Conservation (phyloP, 2,113 vertebrate genomes). For the Phodopus roborovskii region DNA sequence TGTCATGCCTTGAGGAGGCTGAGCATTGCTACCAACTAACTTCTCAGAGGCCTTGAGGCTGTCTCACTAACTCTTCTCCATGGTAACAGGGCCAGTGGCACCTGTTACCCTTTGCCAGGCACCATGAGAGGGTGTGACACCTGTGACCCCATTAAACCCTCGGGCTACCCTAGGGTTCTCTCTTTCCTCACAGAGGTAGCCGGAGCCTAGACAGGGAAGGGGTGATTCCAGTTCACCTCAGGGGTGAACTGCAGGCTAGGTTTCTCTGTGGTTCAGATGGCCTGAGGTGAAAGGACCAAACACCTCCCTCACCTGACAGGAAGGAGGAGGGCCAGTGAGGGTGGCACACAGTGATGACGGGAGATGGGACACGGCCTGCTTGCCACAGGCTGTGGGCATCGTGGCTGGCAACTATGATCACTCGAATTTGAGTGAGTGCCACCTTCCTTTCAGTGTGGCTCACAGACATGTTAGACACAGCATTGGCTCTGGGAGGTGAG, state of each 20-base stretch:
- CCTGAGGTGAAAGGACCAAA: background rate
- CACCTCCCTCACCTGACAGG: too few relatives aligned
- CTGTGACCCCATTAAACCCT: background rate
- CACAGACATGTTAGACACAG: background rate
- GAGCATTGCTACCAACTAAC: background rate
- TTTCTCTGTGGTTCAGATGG: too few relatives aligned
- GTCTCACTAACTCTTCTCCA: background rate
- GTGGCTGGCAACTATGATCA: too few relatives aligned
- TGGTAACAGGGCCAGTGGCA: background rate
- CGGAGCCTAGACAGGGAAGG: background rate
- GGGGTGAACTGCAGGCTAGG: background rate
- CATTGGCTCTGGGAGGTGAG: background rate
- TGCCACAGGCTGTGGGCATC: background rate
- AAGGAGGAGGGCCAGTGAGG: background rate
- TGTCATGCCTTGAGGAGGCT: background rate
- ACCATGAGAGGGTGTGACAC: too few relatives aligned
- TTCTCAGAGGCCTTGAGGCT: background rate
- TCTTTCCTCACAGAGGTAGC: background rate
- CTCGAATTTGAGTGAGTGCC: background rate
- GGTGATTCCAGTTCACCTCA: too few relatives aligned
- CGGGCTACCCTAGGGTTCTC: background rate
- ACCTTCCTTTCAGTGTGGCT: background rate
- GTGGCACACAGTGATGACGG: background rate
- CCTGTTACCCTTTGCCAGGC: too few relatives aligned
- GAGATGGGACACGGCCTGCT: too few relatives aligned